Conservation (phyloP, 2,113 vertebrate genomes). For the Chaetodon trifascialis region DNA sequence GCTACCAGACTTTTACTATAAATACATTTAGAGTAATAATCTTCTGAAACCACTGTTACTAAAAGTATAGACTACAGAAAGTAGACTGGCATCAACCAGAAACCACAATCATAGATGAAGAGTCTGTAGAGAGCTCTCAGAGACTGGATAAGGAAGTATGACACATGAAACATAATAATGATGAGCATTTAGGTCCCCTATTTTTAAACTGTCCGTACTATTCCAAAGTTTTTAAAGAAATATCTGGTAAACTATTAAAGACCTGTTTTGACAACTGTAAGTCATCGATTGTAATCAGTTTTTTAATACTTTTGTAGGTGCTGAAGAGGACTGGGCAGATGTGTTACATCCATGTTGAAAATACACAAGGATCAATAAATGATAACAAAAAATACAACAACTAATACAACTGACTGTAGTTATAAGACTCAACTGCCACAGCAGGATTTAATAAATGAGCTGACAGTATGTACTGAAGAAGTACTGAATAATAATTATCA, state of each 20-base stretch:
- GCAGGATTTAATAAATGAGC: not conserved
- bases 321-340: not conserved
- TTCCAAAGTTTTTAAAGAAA: not conserved
- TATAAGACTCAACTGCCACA: not conserved
- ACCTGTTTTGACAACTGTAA: not conserved
- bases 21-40: not conserved
- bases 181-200: not conserved
- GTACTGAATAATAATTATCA: not conserved
- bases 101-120: constrained; percentile 21
- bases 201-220: not conserved
- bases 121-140: not conserved
- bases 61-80: constrained; percentile 8
- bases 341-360: not conserved
- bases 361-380: not conserved
- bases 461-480: not conserved
- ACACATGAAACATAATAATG: not conserved
- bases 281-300: not conserved
- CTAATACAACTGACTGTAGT: not conserved
- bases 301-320: too few species aligned
- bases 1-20: not conserved
- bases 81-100: constrained; percentile 6
- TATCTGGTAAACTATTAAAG: not conserved
- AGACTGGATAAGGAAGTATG: constrained; percentile 8
- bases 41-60: not conserved
- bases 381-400: not conserved